Conservation (phyloP, 2,888 invertebrate species). For the Troides helena region DNA sequence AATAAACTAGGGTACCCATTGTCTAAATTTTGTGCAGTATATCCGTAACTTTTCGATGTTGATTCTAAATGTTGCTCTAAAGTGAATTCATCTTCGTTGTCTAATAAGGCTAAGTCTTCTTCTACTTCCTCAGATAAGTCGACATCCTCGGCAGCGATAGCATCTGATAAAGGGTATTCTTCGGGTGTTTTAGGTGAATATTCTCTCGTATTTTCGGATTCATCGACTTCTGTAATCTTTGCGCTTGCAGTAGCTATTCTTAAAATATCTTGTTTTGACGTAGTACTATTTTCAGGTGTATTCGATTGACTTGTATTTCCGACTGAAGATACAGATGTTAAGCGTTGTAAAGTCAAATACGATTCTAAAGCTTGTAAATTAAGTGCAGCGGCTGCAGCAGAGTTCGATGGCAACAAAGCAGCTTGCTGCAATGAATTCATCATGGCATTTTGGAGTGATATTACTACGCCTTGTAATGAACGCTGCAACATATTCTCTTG, state of each 20-base stretch:
- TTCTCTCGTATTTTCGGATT: conserved; percentile 60
- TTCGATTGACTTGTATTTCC: conserved; percentile 59
- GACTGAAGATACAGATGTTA: conserved; percentile 84
- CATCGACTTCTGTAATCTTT: conserved; percentile 73
- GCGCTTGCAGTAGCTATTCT: conserved; percentile 82
- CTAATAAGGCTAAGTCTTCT: conserved; percentile 86
- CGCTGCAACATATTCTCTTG: conserved; percentile 85
- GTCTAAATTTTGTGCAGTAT: conserved; percentile 81
- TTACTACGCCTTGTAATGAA: conserved; percentile 88
- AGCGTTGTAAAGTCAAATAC: conserved; percentile 89
- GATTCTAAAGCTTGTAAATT: conserved; percentile 93
- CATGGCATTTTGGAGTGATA: conserved; percentile 91
- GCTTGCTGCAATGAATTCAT: conserved; percentile 92
- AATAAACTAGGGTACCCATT: conserved; percentile 85
- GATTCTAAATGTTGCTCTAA: conserved; percentile 78
- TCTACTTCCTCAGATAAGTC: conserved; percentile 86
- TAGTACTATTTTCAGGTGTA: conserved; percentile 56
- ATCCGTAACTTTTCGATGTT: conserved; percentile 67
- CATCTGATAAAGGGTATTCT: conserved; percentile 73
- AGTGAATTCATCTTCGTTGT: conserved; percentile 86
- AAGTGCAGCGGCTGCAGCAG: conserved; percentile 90
- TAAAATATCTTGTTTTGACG: conserved; percentile 84
- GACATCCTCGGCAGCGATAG: conserved; percentile 81
- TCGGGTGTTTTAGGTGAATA: conserved; percentile 74
- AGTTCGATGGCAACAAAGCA: conserved; percentile 89